These are phyloP conservation scores for Crotalus helleri DNA, from an alignment of 2,113 vertebrate species.

Conservation along the genomic window DNA sequence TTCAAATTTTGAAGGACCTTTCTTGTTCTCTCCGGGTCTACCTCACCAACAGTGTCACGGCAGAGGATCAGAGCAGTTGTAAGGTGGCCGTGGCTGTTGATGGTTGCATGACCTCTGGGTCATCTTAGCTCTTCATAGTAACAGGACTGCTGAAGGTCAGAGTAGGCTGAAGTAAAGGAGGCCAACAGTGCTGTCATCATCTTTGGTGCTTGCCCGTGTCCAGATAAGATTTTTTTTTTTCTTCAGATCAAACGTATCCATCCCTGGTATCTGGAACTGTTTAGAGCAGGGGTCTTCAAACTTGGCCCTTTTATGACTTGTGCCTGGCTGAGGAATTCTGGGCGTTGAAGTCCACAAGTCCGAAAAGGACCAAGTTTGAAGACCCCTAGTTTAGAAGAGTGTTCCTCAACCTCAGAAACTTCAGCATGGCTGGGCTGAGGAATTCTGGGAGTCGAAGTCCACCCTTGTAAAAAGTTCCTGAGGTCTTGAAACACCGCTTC, in stretches of 20 bases:
- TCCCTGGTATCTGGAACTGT: background rate
- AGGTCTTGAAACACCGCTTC: background rate
- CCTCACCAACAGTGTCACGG: background rate
- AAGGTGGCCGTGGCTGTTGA: background rate
- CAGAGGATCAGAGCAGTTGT: background rate
- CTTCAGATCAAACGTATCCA: background rate
- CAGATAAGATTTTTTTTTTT: background rate
- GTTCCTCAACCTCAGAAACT: too few relatives aligned
- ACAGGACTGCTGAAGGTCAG: background rate
- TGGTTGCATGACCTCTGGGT: background rate
- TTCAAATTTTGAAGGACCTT: background rate
- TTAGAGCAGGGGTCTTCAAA: background rate
- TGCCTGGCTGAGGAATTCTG: background rate
- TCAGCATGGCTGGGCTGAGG: background rate
- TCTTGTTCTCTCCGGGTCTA: background rate
- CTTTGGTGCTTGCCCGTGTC: too few relatives aligned
- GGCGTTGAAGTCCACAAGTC: background rate
- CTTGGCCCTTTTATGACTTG: too few relatives aligned
- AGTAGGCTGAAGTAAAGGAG: too few relatives aligned
- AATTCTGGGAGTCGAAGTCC: background rate
- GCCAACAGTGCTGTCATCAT: rapidly evolving
- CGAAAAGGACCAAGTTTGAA: too few relatives aligned
- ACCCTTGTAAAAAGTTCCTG: background rate
- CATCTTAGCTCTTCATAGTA: background rate
- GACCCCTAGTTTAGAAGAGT: too few relatives aligned